Base-by-base conservation (phyloP, 2,888 invertebrate species). In the Amblyjoppa fuscipennis region DNA sequence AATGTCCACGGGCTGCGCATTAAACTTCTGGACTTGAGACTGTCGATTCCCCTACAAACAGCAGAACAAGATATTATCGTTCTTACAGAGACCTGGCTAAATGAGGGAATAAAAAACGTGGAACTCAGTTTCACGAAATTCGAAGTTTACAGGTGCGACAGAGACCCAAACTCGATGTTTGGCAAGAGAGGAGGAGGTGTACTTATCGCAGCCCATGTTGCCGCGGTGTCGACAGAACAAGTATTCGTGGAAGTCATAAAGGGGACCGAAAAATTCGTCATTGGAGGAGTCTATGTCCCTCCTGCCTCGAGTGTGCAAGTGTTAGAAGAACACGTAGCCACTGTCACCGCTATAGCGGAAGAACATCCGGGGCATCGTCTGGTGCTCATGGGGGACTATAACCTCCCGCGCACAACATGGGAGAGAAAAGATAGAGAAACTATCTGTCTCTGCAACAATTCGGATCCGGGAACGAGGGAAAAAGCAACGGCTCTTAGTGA, bases 351-450 rank as follows among this genome's bases (percentile, higher is more conserved):
- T 0, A 13, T 64, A 13, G 31, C 31, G 13, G 64, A 64, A 64
- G 25, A 28, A 0, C 28, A 25, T 20, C 28, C 61, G 11, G 28
- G 11, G 4, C 20, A 61, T 9, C 7, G 25, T 11, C 28, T 61
- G 11, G 20, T 61, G 61, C 20, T 61, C 28, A 20, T 31, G 61
- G 34, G 64, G 11, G 34, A 64, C 64, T 64, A 64, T 28, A 64
- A 64, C 13, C 64, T 64, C 64, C 64, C 64, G 16, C 16, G 64
- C 5, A 28, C 28, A 31, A 7, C 34, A 64, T 64, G 64, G 64
- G 31, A 9, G 16, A 13, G 34, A 64, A 34, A 64, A 25, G 61
- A 61, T 5, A 31, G 16, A 4, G 34, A 64, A 34, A 64, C 64
- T 0, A 16, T 16, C 31, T 64, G 64, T 9, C 28, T 31, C 16